Evolutionary conservation across 2,888 invertebrate genomes (phyloP).

Genomic region (Tanytarsus gracilentus): DNA sequence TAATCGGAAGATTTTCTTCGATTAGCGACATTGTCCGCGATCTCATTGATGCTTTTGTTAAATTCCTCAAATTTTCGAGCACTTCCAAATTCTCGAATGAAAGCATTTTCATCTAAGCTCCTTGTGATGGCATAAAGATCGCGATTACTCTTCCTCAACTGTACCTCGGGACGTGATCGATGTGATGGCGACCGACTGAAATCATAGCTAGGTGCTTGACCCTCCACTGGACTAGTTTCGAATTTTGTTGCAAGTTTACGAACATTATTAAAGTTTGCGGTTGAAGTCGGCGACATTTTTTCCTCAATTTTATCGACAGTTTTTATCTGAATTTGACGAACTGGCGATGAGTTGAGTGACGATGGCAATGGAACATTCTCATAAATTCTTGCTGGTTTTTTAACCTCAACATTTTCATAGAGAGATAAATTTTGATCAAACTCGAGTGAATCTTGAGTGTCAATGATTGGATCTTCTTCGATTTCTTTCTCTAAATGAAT

Average conservation of each 20-base stretch:
- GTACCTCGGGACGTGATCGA: constrained; percentile 47
- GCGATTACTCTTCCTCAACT: constrained; percentile 44
- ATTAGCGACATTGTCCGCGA: constrained; percentile 28
- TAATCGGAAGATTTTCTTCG: constrained; percentile 56
- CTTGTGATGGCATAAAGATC: constrained; percentile 54
- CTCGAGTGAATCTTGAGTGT: constrained; percentile 34
- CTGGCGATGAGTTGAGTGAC: constrained; percentile 33
- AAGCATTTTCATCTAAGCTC: constrained; percentile 65
- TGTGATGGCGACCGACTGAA: constrained; percentile 46
- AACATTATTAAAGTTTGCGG: constrained; percentile 46
- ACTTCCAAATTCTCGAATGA: constrained; percentile 55
- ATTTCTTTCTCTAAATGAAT: neutral
- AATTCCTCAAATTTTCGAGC: constrained; percentile 33
- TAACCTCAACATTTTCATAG: constrained; percentile 43
- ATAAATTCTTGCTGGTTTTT: constrained; percentile 39
- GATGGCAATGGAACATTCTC: constrained; percentile 39
- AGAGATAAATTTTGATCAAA: constrained; percentile 37
- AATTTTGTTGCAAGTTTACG: constrained; percentile 55
- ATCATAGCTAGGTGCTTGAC: constrained; percentile 46
- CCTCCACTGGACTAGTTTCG: constrained; percentile 52
- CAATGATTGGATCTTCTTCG: constrained; percentile 30
- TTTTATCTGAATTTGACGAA: constrained; percentile 39
- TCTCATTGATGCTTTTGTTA: constrained; percentile 37
- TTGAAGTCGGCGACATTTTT: constrained; percentile 38
- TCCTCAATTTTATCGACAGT: constrained; percentile 33